phyloP scores from a whole-genome alignment of 2,797 vertebrate species.

The Buphagus erythrorhynchus region DNA sequence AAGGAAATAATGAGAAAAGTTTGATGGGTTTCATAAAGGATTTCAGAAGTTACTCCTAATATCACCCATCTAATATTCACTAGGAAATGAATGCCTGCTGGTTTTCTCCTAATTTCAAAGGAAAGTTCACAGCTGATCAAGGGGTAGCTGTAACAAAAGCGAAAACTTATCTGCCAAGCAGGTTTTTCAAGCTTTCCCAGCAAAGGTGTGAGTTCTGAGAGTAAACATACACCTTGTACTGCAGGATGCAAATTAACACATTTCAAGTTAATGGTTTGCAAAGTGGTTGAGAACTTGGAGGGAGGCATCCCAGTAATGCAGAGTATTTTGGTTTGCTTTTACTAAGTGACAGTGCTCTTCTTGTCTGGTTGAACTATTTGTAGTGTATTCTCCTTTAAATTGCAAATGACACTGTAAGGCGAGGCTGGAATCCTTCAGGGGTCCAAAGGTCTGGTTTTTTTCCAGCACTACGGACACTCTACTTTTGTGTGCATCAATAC shows the following conservation, averaged over 20 bases:
- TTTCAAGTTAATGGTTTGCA: constrained; percentile 54
- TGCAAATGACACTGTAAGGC: background rate
- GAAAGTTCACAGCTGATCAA: background rate
- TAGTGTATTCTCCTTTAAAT: background rate
- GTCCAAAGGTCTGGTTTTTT: background rate
- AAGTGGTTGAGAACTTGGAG: background rate
- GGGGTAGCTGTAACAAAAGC: background rate
- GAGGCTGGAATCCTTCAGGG: background rate
- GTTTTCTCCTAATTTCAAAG: background rate
- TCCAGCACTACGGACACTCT: background rate
- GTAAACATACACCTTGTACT: background rate
- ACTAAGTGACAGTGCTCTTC: background rate
- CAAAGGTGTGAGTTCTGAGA: background rate
- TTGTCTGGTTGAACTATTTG: constrained; percentile 9
- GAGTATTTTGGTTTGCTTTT: background rate
- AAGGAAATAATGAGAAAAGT: background rate
- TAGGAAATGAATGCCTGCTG: background rate
- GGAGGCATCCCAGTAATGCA: background rate
- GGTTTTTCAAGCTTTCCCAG: background rate
- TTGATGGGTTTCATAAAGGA: background rate
- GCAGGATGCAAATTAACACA: background rate
- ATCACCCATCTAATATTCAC: background rate
- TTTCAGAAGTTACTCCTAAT: background rate
- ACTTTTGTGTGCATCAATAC: background rate
- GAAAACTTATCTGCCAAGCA: background rate